phyloP scores from a whole-genome alignment of 1,140 invertebrate genomes.

The Helicoverpa zea region DNA sequence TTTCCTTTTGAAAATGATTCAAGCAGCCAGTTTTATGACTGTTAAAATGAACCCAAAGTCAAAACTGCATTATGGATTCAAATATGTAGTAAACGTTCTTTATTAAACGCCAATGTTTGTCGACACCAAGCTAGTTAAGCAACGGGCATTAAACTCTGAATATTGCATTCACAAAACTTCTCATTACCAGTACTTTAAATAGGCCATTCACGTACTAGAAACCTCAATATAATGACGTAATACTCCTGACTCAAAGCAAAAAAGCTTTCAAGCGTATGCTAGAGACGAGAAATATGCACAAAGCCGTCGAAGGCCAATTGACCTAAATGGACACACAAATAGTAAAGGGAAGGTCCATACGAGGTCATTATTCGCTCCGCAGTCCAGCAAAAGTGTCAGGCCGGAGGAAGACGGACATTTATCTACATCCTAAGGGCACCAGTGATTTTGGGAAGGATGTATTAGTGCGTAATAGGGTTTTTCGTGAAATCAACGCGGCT shows the following conservation, averaged over 20 bases:
- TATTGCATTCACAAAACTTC: background rate
- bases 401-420: constrained; percentile 77
- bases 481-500: constrained; percentile 70
- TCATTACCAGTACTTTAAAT: constrained; percentile 15
- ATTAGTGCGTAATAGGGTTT: constrained; percentile 72
- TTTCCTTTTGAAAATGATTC: background rate
- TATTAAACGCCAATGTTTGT: too few species aligned
- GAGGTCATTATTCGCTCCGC: constrained; percentile 82
- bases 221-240: constrained; percentile 52
- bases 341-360: constrained; percentile 75
- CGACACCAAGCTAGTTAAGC: too few species aligned
- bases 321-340: constrained; percentile 84
- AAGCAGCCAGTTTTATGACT: too few species aligned
- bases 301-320: constrained; percentile 78
- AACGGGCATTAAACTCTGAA: background rate
- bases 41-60: too few species aligned
- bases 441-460: constrained; percentile 82
- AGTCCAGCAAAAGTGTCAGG: constrained; percentile 79
- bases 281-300: constrained; percentile 72
- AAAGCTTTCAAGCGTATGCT: constrained; percentile 75
- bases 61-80: too few species aligned
- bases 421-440: constrained; percentile 82
- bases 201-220: constrained; percentile 28
- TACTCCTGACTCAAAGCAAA: constrained; percentile 52
- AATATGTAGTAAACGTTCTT: too few species aligned